A percentile compares a stretch with the other conserved stretches of the same genome.
Evolutionary conservation across 2,888 invertebrate species (phyloP).

Genomic region (Ennomos fuscantarius): DNA sequence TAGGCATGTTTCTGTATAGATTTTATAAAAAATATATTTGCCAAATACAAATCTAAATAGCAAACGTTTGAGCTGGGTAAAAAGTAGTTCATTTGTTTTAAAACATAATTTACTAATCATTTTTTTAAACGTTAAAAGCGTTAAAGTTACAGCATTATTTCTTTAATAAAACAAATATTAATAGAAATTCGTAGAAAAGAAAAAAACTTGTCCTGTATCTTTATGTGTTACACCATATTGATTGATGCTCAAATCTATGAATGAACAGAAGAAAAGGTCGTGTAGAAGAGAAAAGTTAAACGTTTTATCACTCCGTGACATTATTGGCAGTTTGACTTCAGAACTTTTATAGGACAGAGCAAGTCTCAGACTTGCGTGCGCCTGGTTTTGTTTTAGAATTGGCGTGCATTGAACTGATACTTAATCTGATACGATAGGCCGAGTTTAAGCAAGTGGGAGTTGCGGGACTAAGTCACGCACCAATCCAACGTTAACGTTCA

Average conservation of each 20-base stretch:
- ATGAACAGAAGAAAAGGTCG: neutral
- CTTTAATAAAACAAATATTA: too few relatives aligned
- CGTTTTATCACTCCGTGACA: slow-evolving; percentile 31
- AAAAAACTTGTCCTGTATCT: too few relatives aligned
- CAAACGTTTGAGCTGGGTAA: too few relatives aligned
- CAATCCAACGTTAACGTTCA: slow-evolving; percentile 56
- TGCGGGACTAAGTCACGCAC: slow-evolving; percentile 62
- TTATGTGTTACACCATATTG: too few relatives aligned
- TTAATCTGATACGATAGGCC: slow-evolving; percentile 9
- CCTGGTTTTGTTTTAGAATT: slow-evolving; percentile 28
- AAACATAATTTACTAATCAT: too few relatives aligned
- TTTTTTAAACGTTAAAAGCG: too few relatives aligned
- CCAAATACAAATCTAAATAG: too few relatives aligned
- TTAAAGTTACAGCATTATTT: too few relatives aligned
- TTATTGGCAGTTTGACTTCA: slow-evolving; percentile 36
- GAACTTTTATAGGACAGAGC: slow-evolving; percentile 39
- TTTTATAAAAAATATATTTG: too few relatives aligned
- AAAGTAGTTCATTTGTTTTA: too few relatives aligned
- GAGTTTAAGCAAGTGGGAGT: slow-evolving; percentile 20
- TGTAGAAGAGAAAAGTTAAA: slow-evolving; percentile 18
- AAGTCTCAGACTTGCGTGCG: slow-evolving; percentile 49
- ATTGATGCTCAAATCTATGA: neutral
- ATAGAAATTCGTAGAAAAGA: too few relatives aligned
- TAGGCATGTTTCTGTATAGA: too few relatives aligned
- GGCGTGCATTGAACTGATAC: slow-evolving; percentile 7